These are phyloP conservation scores for Phenganax marumi DNA, from an alignment of 92 coral and sea anemone genomes.

Conservation along the genomic window DNA sequence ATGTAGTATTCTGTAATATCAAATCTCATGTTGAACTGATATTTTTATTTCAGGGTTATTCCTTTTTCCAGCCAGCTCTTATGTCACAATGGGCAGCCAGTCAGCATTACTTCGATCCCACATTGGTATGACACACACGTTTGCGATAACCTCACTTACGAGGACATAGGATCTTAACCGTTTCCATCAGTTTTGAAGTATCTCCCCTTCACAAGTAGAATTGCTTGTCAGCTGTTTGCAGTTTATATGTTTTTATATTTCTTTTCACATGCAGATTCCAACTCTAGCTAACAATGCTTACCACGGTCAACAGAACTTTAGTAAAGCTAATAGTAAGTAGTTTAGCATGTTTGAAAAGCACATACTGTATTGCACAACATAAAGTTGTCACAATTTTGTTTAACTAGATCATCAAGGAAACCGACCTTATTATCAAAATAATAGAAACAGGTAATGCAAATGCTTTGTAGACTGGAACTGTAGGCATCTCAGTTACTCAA, in stretches of 20 bases:
- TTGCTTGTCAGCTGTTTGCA: not conserved
- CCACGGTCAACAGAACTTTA: slow-evolving; percentile 22
- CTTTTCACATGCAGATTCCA: slow-evolving; percentile 16
- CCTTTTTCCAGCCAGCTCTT: slow-evolving; percentile 71
- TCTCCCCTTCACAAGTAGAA: too few species aligned
- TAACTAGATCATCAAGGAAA: slow-evolving; percentile 30
- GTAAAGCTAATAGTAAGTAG: slow-evolving; percentile 16
- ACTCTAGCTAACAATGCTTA: slow-evolving; percentile 37
- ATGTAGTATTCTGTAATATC: not conserved
- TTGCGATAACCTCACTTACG: too few species aligned
- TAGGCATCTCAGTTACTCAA: not conserved
- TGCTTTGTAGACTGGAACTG: not conserved
- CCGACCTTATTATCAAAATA: slow-evolving; percentile 25
- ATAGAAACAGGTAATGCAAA: slow-evolving; percentile 9
- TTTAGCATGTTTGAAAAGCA: not conserved
- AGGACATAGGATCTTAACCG: too few species aligned
- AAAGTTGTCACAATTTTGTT: not conserved
- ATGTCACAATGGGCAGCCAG: slow-evolving; percentile 76
- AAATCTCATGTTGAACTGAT: not conserved
- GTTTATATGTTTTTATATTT: not conserved
- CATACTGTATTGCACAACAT: too few species aligned
- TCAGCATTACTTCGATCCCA: slow-evolving; percentile 28
- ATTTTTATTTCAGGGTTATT: slow-evolving; percentile 51
- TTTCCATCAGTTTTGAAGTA: too few species aligned
- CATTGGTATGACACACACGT: slow-evolving; percentile 19